Base-by-base conservation (phyloP, 1,140 invertebrate species). In the Drosophila murphyi region DNA sequence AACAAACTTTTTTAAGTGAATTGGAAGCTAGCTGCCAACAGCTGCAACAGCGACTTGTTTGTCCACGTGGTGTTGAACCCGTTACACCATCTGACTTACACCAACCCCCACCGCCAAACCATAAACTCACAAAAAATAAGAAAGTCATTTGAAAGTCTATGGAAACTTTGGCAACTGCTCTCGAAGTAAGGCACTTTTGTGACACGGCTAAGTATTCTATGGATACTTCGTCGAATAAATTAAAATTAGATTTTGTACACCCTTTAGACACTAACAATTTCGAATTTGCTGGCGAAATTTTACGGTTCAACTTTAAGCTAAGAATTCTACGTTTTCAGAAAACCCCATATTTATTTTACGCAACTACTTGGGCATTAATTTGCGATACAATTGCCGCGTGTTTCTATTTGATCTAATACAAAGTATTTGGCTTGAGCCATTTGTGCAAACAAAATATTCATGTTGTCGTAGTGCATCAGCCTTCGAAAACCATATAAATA, bases 231-330 rank as follows among this genome's bases (percentile, higher is more conserved):
- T 20, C 55, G 43, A 67, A 72, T 60, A 76, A 76, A 76, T 76
- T 72, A 70, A 76, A 76, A 76, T 76, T 72, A 70, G 62, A 61
- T 68, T 72, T 72, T 71, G 61, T 72, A 76, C 74, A 76, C 74
- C 70, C 60, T 56, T 55, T 56, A 51, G 43, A 50, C 54, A 54
- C 54, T 56, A 39, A 67, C 61, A 65, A 71, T 72, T 60, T 48
- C 34, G 10, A 43, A 52, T 61, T 69, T 10, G 6, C 12, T 32
- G 28, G 29, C 34, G 8, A 6, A 8, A 12, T 60, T 76, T 72
- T 56, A 76, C 37, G 20, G 20, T 20, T 20, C 0, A 20, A 20
- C 20, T 20, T 20, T 20, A 20, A 20, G 20, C 20, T 20, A 20
- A 20, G 20, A 20, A 20, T 20, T 20, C 20, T 20, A 20, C 20